Evolutionary conservation across 2,797 vertebrate species (phyloP).

Genomic region (Nannoperca australis): DNA sequence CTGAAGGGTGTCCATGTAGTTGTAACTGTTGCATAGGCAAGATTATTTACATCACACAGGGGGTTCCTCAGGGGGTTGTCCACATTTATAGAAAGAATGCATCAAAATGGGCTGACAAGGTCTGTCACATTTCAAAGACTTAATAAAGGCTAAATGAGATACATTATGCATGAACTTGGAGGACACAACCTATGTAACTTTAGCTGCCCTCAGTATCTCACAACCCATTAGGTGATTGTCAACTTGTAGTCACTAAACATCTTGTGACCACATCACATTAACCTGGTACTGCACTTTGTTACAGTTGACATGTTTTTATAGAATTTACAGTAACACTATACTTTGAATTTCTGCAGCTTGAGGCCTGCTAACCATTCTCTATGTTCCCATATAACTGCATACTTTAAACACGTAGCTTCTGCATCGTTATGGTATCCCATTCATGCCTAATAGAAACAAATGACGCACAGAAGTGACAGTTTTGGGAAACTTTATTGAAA

Average conservation of each 20-base stretch:
- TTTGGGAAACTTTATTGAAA: conserved; percentile 81
- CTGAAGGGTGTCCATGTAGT: not conserved
- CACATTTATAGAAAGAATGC: too few species aligned
- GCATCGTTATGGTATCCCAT: not conserved
- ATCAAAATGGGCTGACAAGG: too few species aligned
- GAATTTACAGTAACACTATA: not conserved
- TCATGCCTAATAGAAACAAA: not conserved
- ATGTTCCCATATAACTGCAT: not conserved
- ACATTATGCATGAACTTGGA: not conserved
- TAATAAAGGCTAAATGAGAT: not conserved
- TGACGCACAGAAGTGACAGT: not conserved
- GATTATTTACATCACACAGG: not conserved
- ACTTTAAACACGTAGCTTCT: not conserved
- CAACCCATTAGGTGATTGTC: not conserved
- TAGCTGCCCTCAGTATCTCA: not conserved
- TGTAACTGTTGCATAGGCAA: not conserved
- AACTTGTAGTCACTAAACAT: conserved; percentile 12
- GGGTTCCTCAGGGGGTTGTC: too few species aligned
- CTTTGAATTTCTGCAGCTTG: not conserved
- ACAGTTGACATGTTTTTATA: too few species aligned
- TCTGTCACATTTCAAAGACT: not conserved
- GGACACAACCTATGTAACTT: not conserved
- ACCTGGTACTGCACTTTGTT: too few species aligned
- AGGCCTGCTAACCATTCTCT: not conserved
- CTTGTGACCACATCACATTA: not conserved